Evolutionary conservation across 2,888 invertebrate species (phyloP).

Genomic region (Standfussiana lucernea): DNA sequence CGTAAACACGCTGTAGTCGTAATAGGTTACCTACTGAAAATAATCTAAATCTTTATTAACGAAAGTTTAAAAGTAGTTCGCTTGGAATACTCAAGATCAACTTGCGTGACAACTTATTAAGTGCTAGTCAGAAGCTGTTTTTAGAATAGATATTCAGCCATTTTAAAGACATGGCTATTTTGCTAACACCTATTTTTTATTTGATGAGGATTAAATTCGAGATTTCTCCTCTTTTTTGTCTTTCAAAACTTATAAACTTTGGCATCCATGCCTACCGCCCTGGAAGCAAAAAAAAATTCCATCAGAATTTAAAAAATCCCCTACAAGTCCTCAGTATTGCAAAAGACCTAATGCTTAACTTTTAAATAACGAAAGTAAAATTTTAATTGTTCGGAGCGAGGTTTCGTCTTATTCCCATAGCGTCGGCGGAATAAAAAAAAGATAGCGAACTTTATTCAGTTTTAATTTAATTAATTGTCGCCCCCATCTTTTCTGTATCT

Average conservation of each 20-base stretch:
- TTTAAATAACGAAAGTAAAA: constrained; percentile 61
- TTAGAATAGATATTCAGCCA: neutral
- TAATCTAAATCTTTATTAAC: neutral
- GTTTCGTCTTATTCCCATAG: constrained; percentile 68
- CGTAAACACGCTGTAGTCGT: neutral
- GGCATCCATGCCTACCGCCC: neutral
- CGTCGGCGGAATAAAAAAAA: constrained; percentile 74
- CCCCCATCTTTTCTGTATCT: constrained; percentile 72
- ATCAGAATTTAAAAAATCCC: neutral
- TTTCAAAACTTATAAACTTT: neutral
- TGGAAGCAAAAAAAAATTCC: neutral
- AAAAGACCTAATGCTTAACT: constrained; percentile 46
- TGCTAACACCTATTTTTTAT: neutral
- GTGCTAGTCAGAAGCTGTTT: neutral
- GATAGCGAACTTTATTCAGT: constrained; percentile 80
- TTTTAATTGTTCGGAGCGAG: constrained; percentile 74
- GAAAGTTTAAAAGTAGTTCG: no score
- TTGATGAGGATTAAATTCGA: neutral
- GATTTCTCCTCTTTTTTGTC: neutral
- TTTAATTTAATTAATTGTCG: constrained; percentile 83
- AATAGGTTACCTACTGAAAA: neutral
- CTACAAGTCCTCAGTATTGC: constrained; percentile 15
- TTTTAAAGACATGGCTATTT: neutral
- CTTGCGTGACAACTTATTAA: neutral
- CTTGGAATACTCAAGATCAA: neutral